Base-by-base conservation (phyloP, 1,140 invertebrate species). In the Diabrotica undecimpunctata region DNA sequence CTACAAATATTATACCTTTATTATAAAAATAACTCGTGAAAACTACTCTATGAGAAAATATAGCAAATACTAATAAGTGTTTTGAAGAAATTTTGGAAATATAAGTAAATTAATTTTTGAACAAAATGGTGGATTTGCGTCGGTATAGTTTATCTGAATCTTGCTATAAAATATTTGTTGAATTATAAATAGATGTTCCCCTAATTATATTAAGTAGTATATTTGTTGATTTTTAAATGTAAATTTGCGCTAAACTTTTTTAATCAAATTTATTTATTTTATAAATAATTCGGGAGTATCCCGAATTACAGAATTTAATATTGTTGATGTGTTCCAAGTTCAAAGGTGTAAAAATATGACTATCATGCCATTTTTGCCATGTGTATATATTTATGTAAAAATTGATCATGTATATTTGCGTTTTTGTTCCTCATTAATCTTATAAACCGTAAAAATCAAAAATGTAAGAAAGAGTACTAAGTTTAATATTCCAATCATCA, bases 271-370 rank as follows among this genome's bases (percentile, higher is more conserved):
- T 51, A 61, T 61, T 61, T 61, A 61, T 61, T 61, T 61, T 46
- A 46, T 46, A 46, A 46, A 46, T 5, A n/a, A 46, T 46, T 46
- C 41, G 8, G 8, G n/a, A 6, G 11, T 25, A 25, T 25, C 25
- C 25, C 54, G n/a, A 25, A 55, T 55, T 14, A 14, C 54, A 36
- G 52, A 62, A 62, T 54, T 62, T 62, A 62, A 54, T 13, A 9
- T 53, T 62, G 61, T 62, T 62, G 36, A 62, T 62, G 61, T 62
- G 61, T 62, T 62, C 61, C 52, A 62, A 46, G n/a, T 46, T 8
- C 41, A n/a, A 46, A 46, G 41, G n/a, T 46, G 41, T 46, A 46
- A 46, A 46, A 46, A 46, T 46, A 10, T 46, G 41, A 46, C 41
- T 46, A 46, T 46, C 41, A 46, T 10, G 8, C 41, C 8, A 46